phyloP scores from a whole-genome alignment of 1,140 invertebrate species.

The Lepidotrigona ventralis region DNA sequence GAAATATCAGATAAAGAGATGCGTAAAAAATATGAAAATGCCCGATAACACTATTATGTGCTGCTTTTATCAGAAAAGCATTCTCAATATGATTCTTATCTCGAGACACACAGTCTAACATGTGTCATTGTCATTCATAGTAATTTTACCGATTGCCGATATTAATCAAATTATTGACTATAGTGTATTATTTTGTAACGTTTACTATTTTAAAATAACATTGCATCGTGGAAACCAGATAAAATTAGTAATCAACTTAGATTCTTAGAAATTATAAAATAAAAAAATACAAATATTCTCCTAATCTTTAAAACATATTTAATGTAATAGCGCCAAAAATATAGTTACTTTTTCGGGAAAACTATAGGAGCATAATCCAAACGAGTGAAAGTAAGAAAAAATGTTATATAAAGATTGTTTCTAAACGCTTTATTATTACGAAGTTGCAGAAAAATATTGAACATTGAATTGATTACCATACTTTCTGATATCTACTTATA shows the following conservation, averaged over 20 bases:
- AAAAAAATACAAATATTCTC: background rate
- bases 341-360: background rate
- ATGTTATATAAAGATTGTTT: too few relatives aligned
- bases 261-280: background rate
- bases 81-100: slow-evolving; percentile 26
- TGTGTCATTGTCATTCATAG: background rate
- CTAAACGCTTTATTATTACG: too few relatives aligned
- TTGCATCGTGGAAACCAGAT: background rate
- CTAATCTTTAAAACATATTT: too few relatives aligned
- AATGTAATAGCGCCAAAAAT: background rate
- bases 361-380: too few relatives aligned
- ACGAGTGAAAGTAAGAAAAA: too few relatives aligned
- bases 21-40: background rate
- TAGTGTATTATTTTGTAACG: background rate
- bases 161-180: background rate
- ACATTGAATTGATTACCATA: too few relatives aligned
- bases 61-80: background rate
- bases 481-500: too few relatives aligned
- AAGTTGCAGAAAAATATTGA: too few relatives aligned
- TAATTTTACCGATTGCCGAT: background rate
- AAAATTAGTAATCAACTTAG: background rate
- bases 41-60: slow-evolving; percentile 6
- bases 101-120: slow-evolving; percentile 40
- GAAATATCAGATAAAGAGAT: background rate
- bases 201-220: background rate